Base-by-base conservation (phyloP, 2,888 invertebrate genomes). In the Balanococcus diminutus region DNA sequence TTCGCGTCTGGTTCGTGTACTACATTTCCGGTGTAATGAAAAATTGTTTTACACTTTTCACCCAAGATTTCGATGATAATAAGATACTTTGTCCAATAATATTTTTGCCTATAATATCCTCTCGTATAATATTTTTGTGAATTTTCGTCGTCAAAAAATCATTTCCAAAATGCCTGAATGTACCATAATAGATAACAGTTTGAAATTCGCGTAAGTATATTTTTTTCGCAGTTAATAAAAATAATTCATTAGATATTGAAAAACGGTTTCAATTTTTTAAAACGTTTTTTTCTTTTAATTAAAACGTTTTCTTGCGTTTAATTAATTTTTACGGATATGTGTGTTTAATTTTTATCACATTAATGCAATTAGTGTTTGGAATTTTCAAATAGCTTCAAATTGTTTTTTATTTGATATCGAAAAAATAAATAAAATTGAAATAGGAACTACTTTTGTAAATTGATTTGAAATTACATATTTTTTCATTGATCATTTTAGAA, bases 51-150 rank as follows among this genome's bases (percentile, higher is more conserved):
- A 67, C 4, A 4, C 11, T 8, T 67, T 67, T 67, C 14, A 25
- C 28, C 16, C 1, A 67, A 28, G 11, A 28, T 67, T 67, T 67
- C 28, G 28, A 67, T 16, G 28, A 67, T 16, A 67, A 25, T 67
- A 25, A 67, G 14, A 67, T 67, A 67, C 28, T 67, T 16, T 28
- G 16, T 31, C 67, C 25, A 19, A 79, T 79, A 79, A 79, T 79
- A 36, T 72, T 72, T 31, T 72, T 72, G 14, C 72, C 28, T 9
- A 67, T 67, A 67, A 67, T 67, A 28, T 28, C 16, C n/a, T 46
- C n/a, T 46, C 46, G 28, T 72, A 72, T 72, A 75, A 75, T 79
- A 36, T 79, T 79, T 79, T 79, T 22, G 36, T 36, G 36, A 79
- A 79, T 31, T 31, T 46, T 46, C 36, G 36, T 5, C 36, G 36